These are phyloP conservation scores for Arenaria interpres DNA, from an alignment of 2,113 vertebrate genomes.

Conservation along the genomic window DNA sequence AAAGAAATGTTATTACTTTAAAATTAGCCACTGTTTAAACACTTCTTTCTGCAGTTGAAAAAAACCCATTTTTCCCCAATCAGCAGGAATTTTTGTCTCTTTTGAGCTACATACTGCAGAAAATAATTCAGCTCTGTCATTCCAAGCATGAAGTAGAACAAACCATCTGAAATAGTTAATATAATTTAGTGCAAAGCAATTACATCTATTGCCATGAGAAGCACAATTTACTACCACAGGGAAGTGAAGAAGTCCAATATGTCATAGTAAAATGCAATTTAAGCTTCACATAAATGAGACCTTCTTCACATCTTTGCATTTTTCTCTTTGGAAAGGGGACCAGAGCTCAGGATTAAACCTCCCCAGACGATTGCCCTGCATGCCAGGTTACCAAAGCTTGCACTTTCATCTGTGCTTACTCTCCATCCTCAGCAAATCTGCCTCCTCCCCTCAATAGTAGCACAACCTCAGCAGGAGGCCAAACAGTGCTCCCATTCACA, in stretches of 20 bases:
- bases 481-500: not conserved
- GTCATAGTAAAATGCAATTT: conserved; percentile 19
- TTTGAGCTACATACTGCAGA: not conserved
- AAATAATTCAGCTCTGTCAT: not conserved
- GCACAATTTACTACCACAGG: not conserved
- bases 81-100: not conserved
- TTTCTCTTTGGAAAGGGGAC: not conserved
- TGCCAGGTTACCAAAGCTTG: not conserved
- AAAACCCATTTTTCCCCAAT: not conserved
- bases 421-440: not conserved
- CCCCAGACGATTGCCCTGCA: not conserved
- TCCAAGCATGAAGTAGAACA: conserved; percentile 16
- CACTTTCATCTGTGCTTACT: not conserved
- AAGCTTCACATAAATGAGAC: not conserved
- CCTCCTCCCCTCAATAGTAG: rapidly evolving
- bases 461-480: not conserved
- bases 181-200: conserved; percentile 27
- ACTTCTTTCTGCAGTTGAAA: not conserved
- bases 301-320: not conserved
- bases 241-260: not conserved
- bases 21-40: not conserved
- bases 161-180: conserved; percentile 20
- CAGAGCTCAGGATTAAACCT: not conserved
- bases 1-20: not conserved
- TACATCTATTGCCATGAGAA: not conserved